phyloP scores from a whole-genome alignment of 1,140 invertebrate species.

The Batillaria attramentaria region DNA sequence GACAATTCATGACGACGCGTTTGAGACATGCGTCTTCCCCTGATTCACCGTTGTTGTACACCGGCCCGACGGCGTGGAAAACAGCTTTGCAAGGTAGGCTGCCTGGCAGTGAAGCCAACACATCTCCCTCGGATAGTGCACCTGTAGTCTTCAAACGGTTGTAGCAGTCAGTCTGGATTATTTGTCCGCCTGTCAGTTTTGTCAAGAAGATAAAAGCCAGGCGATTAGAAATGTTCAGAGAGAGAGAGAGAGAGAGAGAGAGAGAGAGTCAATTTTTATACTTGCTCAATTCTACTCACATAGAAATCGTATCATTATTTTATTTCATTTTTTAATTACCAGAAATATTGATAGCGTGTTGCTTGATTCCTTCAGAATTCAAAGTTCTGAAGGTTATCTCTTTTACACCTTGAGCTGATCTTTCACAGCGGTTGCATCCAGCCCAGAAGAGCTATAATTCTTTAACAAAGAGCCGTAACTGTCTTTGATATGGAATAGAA shows the following conservation, averaged over 20 bases:
- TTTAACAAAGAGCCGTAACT: neutral
- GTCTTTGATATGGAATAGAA: no score
- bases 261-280: neutral
- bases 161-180: conserved; percentile 19
- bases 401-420: no score
- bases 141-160: neutral
- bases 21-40: no score
- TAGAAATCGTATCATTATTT: neutral
- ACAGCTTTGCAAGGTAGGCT: conserved; percentile 40
- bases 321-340: neutral
- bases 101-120: conserved; percentile 29
- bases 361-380: no score
- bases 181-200: neutral
- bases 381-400: no score
- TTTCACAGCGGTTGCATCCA: no score
- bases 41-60: conserved; percentile 30
- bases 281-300: neutral
- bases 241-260: neutral
- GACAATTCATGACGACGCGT: no score
- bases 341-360: neutral
- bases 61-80: conserved; percentile 51
- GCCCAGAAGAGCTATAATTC: neutral
- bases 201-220: no score
- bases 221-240: no score
- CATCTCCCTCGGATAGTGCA: neutral